Percentiles rank a stretch among this genome's conserved stretches.
phyloP scores from a whole-genome alignment of 2,888 invertebrate genomes.

The Yponomeuta evonymella region DNA sequence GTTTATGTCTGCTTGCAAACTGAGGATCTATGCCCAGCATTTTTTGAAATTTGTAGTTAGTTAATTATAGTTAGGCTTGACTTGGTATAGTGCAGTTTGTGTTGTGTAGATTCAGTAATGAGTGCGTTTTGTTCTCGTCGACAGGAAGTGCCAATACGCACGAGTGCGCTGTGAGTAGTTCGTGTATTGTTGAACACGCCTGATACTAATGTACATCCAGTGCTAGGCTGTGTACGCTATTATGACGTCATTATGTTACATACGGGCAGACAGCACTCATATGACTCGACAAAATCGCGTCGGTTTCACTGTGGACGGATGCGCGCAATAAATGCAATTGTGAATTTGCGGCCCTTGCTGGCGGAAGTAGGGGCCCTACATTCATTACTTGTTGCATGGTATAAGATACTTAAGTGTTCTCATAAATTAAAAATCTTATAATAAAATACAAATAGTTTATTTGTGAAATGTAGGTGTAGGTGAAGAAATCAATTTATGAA shows the following conservation, averaged over 20 bases:
- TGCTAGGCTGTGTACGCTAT: too few species aligned
- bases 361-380: constrained; percentile 14
- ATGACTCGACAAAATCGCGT: not conserved
- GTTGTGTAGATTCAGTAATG: not conserved
- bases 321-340: not conserved
- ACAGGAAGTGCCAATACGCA: not conserved
- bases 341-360: not conserved
- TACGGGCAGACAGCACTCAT: not conserved
- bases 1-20: not conserved
- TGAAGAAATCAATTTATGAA: too few species aligned
- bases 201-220: not conserved
- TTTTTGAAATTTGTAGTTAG: not conserved
- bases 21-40: not conserved
- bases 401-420: not conserved
- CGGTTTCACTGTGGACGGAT: not conserved
- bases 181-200: not conserved
- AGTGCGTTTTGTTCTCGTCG: not conserved
- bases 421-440: too few species aligned
- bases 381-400: not conserved
- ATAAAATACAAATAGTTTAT: too few species aligned
- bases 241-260: not conserved
- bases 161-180: not conserved
- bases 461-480: too few species aligned
- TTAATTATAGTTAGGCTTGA: too few species aligned
- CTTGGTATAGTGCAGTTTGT: not conserved